Conservation (phyloP, 2,113 vertebrate genomes). For the Clarias magur region DNA sequence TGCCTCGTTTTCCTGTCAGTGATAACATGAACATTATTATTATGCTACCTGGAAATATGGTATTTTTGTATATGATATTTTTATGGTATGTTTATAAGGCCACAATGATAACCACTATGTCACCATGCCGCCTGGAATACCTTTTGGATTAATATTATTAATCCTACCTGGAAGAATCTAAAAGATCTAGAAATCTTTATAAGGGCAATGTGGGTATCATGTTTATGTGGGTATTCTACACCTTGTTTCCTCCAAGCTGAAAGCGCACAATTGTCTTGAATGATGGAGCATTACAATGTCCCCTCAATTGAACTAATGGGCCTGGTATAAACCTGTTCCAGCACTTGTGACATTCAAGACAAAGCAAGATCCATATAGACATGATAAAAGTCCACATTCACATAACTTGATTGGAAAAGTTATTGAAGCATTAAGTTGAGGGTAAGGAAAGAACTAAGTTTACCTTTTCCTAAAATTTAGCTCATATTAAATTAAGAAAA, state of each 20-base stretch:
- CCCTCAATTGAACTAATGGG: neutral
- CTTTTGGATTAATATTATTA: no score
- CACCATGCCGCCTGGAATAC: no score
- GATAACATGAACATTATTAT: slow-evolving; percentile 32
- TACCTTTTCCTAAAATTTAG: neutral
- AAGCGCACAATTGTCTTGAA: neutral
- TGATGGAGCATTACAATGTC: neutral
- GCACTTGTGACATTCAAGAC: neutral
- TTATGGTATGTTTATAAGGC: no score
- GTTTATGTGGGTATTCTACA: neutral
- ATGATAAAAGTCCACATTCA: neutral
- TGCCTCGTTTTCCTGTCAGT: slow-evolving; percentile 36
- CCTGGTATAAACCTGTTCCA: neutral
- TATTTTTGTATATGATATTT: neutral
- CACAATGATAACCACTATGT: no score
- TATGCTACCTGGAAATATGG: slow-evolving; percentile 13
- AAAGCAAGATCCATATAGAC: neutral
- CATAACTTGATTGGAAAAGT: neutral
- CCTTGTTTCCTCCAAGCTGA: neutral
- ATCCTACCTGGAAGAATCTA: no score
- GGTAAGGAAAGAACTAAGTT: neutral
- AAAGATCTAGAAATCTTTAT: no score
- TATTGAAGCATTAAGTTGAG: neutral
- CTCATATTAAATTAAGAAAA: neutral
- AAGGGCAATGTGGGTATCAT: no score